A percentile compares a stretch with the other conserved stretches of the same genome.
Conservation (phyloP, 2,113 vertebrate species). For the Rhinolophus sinicus region DNA sequence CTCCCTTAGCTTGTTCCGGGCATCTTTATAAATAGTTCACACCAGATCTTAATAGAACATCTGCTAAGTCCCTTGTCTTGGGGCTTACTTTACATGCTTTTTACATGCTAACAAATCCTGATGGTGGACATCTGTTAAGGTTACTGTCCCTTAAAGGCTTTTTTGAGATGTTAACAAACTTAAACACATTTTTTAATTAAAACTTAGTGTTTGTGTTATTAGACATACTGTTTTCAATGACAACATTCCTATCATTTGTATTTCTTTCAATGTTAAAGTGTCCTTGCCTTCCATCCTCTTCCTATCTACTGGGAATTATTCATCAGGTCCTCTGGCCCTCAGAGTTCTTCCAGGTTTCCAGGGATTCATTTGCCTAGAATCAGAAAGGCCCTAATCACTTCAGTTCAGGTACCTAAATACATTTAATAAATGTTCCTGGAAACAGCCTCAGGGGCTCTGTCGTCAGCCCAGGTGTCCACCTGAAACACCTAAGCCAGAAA, state of each 20-base stretch:
- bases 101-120: constrained; percentile 45
- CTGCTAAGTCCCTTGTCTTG: constrained; percentile 48
- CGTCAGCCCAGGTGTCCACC: background rate
- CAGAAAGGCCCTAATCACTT: background rate
- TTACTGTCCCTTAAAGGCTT: constrained; percentile 59
- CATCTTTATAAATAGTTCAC: constrained; percentile 56
- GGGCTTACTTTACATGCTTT: constrained; percentile 63
- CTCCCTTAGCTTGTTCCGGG: background rate
- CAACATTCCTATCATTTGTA: background rate
- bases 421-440: constrained; percentile 51
- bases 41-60: constrained; percentile 64
- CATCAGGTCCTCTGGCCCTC: background rate
- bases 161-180: constrained; percentile 69
- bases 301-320: background rate
- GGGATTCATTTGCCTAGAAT: constrained; percentile 11
- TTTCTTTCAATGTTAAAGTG: constrained; percentile 24
- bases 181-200: constrained; percentile 49
- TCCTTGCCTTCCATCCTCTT: background rate
- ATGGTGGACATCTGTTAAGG: constrained; percentile 74
- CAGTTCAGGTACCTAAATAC: constrained; percentile 26
- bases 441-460: background rate
- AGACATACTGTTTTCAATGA: constrained; percentile 58
- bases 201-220: constrained; percentile 55
- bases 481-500: background rate
- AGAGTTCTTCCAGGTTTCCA: background rate